These are phyloP conservation scores for Microcebus ravelobensis DNA, from an alignment of 2,113 vertebrate species.

Conservation along the genomic window DNA sequence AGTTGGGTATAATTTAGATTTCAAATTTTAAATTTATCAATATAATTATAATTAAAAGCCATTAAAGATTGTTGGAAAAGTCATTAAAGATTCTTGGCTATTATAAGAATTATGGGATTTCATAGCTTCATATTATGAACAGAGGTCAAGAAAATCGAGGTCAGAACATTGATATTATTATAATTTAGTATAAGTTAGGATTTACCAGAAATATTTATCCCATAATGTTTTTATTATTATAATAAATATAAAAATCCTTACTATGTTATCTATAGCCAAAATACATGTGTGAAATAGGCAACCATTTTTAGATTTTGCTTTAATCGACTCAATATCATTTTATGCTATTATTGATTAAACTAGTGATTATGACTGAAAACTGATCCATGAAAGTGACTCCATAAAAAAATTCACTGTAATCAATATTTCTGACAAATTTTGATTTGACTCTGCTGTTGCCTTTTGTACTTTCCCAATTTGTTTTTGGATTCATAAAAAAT, in stretches of 20 bases:
- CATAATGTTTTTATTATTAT: not conserved
- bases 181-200: not conserved
- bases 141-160: not conserved
- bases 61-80: not conserved
- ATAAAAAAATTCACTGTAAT: constrained; percentile 53
- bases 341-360: constrained; percentile 52
- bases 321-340: constrained; percentile 22
- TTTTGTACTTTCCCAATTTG: constrained; percentile 39
- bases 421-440: constrained; percentile 62
- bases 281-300: not conserved
- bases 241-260: not conserved
- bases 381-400: constrained; percentile 31
- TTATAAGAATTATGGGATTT: not conserved
- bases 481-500: constrained; percentile 27
- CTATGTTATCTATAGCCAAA: not conserved
- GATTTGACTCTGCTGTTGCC: not conserved
- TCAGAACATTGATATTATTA: not conserved
- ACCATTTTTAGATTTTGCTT: constrained; percentile 27
- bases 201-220: not conserved
- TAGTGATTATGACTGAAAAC: constrained; percentile 59
- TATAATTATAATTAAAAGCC: not conserved
- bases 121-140: not conserved
- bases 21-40: not conserved
- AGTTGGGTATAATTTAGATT: not conserved
- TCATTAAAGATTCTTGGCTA: not conserved